Conservation (phyloP, 2,888 invertebrate genomes). For the Aleiodes leptofemur region DNA sequence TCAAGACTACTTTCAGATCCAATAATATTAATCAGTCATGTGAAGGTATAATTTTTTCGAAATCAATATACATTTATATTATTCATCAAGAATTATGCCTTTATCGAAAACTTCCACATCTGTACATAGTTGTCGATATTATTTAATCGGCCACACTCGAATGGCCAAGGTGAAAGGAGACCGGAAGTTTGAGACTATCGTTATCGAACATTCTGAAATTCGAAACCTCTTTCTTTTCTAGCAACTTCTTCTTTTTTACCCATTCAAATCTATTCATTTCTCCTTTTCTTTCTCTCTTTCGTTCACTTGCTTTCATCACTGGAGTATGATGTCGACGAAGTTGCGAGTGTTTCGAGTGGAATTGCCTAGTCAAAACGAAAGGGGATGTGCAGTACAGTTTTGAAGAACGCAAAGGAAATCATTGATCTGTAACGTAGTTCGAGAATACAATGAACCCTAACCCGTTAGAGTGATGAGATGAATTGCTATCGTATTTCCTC, state of each 20-base stretch:
- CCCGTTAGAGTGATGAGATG: background rate
- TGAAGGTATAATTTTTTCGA: too few species aligned
- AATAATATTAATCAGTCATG: too few species aligned
- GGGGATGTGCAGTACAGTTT: background rate
- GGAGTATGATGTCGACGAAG: background rate
- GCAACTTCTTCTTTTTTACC: background rate
- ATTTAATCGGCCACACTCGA: conserved; percentile 51
- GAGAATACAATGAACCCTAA: conserved; percentile 13
- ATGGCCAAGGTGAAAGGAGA: conserved; percentile 58
- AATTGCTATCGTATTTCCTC: background rate
- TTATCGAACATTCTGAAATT: conserved; percentile 19
- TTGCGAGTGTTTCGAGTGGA: background rate
- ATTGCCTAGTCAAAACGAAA: conserved; percentile 10
- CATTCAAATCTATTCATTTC: too few species aligned
- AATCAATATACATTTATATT: too few species aligned
- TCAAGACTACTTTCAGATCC: too few species aligned
- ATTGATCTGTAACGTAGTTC: conserved; percentile 7
- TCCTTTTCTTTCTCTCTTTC: background rate
- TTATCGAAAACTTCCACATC: background rate
- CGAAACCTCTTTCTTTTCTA: background rate
- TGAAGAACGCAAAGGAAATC: conserved; percentile 21
- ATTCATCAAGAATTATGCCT: too few species aligned
- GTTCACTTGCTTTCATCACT: conserved; percentile 4
- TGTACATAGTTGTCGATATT: conserved; percentile 4
- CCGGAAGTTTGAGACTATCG: conserved; percentile 52